Evolutionary conservation across 2,888 invertebrate species (phyloP).

Genomic region (Melinopterus prodromus): DNA sequence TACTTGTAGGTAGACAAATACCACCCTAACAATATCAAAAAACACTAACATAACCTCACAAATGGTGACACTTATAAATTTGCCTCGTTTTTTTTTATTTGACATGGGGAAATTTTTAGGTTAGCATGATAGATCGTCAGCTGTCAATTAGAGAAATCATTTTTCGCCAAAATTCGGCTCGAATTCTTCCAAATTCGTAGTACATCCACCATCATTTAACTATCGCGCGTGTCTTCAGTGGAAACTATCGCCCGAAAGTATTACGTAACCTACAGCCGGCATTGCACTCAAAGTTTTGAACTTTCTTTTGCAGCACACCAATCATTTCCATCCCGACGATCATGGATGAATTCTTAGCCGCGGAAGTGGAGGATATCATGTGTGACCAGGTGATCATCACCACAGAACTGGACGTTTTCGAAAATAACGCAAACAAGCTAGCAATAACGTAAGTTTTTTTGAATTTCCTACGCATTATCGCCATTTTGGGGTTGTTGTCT

Average conservation of each 20-base stretch:
- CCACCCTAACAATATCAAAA: too few relatives aligned
- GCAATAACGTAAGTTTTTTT: slow-evolving; percentile 51
- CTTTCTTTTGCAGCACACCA: not conserved
- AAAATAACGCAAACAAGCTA: slow-evolving; percentile 47
- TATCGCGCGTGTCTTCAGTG: not conserved
- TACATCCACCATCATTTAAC: not conserved
- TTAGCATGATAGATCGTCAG: not conserved
- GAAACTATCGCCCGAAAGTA: not conserved
- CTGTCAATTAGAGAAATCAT: not conserved
- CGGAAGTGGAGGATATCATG: slow-evolving; percentile 56
- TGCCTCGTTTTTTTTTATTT: not conserved
- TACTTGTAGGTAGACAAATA: too few relatives aligned
- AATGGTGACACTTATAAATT: not conserved
- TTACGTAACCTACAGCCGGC: not conserved
- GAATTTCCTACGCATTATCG: not conserved
- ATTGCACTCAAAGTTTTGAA: not conserved
- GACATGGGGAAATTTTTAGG: not conserved
- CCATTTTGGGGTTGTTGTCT: too few relatives aligned
- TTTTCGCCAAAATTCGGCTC: not conserved
- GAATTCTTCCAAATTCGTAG: not conserved
- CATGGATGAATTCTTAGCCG: slow-evolving; percentile 31
- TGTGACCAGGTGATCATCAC: slow-evolving; percentile 54
- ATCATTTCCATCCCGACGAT: not conserved
- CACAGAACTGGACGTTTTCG: slow-evolving; percentile 49
- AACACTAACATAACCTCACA: too few relatives aligned